Base-by-base conservation (phyloP, 1,140 invertebrate genomes). In the Steinernema feltiae region DNA sequence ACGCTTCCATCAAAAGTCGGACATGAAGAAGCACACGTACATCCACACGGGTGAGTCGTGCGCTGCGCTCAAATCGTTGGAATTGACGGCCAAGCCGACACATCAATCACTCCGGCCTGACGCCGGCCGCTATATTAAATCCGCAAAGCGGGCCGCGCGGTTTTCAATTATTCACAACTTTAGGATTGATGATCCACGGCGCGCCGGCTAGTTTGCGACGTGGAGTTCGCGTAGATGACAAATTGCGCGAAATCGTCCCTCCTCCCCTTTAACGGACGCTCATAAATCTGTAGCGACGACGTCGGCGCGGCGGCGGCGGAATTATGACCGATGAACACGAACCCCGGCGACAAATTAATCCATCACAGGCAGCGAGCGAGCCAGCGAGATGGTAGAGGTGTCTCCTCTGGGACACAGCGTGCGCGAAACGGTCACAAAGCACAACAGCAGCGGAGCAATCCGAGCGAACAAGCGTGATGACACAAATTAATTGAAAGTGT, bases 21-120 rank as follows among this genome's bases (percentile, higher is more conserved):
- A 99, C 88, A 98, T 98, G 96, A 98, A 98, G 89, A 99, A 99
- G 85, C 96, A 99, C 89, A 98, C 95, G 3, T 98, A 98, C 87
- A 98, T 98, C 79, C 96, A 99, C 87, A 99, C 96, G 84, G 96
- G 95, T 98, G 88, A 74, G 76, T 27, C 30, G 30, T 29, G 71
- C 46, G 77, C 69, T 32, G 21, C 32, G n/a, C n/a, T n/a, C n/a
- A n/a, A n/a, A n/a, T n/a, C n/a, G n/a, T n/a, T 29, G 70, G 30
- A 32, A 71, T 71, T 71, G 17, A 21, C 48, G 46, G 30, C 30
- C 1, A 71, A 2, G 3, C 24, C 24, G 69, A 21, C 53, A 27
- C 53, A 63, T 63, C 53, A 63, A 63, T 63, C 53, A 63, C 53
- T n/a, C 53, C 7, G 2, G 3, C 53, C n/a, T n/a, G n/a, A n/a